Evolutionary conservation across 2,797 vertebrate genomes (phyloP).

Genomic region (Florisuga fusca): DNA sequence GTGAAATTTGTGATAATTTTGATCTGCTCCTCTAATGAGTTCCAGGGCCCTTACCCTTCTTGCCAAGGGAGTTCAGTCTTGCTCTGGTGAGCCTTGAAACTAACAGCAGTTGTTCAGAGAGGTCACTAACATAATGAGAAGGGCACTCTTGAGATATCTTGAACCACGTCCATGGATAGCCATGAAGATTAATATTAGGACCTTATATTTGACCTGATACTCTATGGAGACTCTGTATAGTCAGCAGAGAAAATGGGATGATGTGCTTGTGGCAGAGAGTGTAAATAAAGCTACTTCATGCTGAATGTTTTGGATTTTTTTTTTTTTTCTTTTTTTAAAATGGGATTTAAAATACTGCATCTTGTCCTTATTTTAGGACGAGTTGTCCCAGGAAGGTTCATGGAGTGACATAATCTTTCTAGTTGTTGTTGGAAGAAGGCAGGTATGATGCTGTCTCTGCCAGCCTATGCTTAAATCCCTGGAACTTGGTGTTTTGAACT

Average conservation of each 20-base stretch:
- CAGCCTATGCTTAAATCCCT: background rate
- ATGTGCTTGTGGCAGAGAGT: background rate
- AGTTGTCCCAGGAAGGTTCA: background rate
- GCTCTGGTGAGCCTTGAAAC: conserved; percentile 39
- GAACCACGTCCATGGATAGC: conserved; percentile 33
- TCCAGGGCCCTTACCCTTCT: background rate
- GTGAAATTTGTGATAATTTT: conserved; percentile 6
- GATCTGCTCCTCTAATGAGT: background rate
- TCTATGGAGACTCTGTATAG: background rate
- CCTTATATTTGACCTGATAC: conserved; percentile 46
- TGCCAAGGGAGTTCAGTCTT: background rate
- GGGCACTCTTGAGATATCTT: conserved; percentile 24
- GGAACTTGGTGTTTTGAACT: background rate
- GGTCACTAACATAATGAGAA: conserved; percentile 39
- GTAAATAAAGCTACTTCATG: background rate
- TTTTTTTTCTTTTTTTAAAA: too few species aligned
- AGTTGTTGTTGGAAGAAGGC: background rate
- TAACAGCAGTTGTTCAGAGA: conserved; percentile 25
- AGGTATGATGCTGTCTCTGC: background rate
- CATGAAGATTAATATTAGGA: conserved; percentile 30
- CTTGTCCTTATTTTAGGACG: background rate
- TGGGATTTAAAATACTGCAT: background rate
- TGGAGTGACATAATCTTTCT: background rate
- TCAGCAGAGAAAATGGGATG: background rate
- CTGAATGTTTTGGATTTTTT: background rate